Base-by-base conservation (phyloP, 2,113 vertebrate genomes). In the Tychaedon coryphoeus region DNA sequence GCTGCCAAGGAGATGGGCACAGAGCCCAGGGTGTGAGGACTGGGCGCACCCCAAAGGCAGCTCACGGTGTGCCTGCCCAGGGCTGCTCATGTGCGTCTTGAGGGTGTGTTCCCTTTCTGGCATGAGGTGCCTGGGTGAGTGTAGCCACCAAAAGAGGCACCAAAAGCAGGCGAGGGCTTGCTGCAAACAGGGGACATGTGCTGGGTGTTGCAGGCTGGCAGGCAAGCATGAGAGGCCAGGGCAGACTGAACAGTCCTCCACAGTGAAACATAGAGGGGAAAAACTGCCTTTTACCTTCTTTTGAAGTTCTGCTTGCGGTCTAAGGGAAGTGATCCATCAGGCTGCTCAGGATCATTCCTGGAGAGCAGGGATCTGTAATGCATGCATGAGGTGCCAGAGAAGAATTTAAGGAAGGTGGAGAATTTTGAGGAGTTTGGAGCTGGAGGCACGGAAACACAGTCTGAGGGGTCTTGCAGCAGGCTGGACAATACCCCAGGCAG, bases 21-120 rank as follows among this genome's bases (percentile, higher is more conserved):
- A 33, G 45, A 54, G 33, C 57, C 36, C 54, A 34, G 64, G 43
- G 10, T 4, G 14, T 2, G 10, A 73, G 67, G 50, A 22, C 29
- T 15, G 40, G 54, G 31, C 17, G 42, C 7, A 47, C 2, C 36
- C 45, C 4, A 3, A 20, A 48, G 29, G 47, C 56, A 58, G 51
- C 40, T 73, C 1, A 0, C 1, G 0, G 5, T 18, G 51, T 62
- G 22, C 53, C 54, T 78, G 48, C 38, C 77, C 34, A 5, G 24
- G 71, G 43, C 3, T 40, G 48, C 47, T 48, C 2, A 0, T 56
- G 38, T 40, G 36, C 3, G 2, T 54, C 54, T 19, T 23, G 54
- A 53, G 16, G 38, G 20, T 6, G 2, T 43, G n/a, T 54, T 62
- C 51, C 31, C 45, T 34, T 45, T 29, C 74, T 61, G 53, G 36